phyloP scores from a whole-genome alignment of 2,113 vertebrate species.

The Indicator maculatus region DNA sequence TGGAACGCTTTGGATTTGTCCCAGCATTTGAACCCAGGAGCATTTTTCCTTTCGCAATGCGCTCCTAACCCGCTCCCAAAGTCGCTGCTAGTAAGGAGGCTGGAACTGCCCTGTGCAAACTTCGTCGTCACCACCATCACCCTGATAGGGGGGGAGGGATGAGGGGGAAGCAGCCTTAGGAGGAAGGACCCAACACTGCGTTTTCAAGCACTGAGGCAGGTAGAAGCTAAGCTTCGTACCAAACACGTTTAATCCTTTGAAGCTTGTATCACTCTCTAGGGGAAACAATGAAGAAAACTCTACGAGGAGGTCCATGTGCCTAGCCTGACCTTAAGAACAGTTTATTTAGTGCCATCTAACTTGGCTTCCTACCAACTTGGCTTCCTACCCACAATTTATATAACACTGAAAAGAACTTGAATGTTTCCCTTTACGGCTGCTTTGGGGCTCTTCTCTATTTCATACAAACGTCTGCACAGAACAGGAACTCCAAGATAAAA shows the following conservation, averaged over 20 bases:
- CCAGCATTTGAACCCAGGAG: background rate
- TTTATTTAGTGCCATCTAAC: background rate
- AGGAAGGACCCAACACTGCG: background rate
- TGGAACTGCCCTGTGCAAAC: background rate
- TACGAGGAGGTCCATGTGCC: background rate
- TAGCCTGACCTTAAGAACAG: background rate
- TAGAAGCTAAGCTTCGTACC: background rate
- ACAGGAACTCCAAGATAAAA: constrained; percentile 6
- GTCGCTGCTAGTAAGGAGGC: accelerated
- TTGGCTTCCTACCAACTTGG: background rate
- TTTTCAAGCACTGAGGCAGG: background rate
- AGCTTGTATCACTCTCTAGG: background rate
- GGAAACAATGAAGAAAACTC: background rate
- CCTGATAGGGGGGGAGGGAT: background rate
- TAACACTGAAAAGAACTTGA: background rate
- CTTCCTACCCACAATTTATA: background rate
- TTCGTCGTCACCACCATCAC: accelerated
- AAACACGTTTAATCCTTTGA: background rate
- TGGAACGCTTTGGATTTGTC: background rate
- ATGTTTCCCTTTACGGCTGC: background rate
- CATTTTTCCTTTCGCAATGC: background rate
- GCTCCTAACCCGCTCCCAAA: background rate
- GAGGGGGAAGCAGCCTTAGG: background rate
- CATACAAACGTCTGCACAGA: background rate
- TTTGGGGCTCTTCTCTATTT: background rate